A percentile compares a stretch with the other conserved stretches of the same genome.
Conservation (phyloP, 2,113 vertebrate genomes). For the Pantherophis guttatus region DNA sequence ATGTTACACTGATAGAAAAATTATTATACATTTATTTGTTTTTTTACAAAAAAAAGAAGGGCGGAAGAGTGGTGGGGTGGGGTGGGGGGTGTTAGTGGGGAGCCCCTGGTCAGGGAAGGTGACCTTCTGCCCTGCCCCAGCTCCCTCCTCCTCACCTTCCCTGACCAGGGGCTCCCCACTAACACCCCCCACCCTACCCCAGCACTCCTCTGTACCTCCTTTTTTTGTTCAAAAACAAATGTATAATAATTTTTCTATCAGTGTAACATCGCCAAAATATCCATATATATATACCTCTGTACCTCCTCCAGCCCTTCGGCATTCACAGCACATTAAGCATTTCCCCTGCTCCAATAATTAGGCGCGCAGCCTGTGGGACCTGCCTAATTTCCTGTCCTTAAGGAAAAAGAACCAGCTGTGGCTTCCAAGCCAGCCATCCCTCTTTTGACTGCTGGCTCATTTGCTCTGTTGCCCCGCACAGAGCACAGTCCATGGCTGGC, state of each 20-base stretch:
- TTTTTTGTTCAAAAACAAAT: no score
- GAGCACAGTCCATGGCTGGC: not conserved
- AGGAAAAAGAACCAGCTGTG: constrained; percentile 78
- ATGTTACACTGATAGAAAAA: no score
- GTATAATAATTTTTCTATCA: no score
- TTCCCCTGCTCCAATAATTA: constrained; percentile 85
- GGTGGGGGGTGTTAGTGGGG: no score
- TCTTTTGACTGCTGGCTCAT: constrained; percentile 75
- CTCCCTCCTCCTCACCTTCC: no score
- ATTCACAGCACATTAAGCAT: constrained; percentile 85
- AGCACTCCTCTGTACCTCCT: constrained; percentile 42
- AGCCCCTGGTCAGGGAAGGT: no score
- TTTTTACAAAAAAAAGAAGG: no score
- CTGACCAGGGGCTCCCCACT: not conserved
- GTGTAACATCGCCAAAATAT: no score
- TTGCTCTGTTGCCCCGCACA: not conserved
- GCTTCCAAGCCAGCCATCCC: constrained; percentile 71
- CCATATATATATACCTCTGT: no score
- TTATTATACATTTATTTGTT: no score
- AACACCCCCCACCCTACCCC: not conserved
- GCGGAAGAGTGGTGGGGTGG: no score
- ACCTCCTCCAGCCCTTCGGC: constrained; percentile 64
- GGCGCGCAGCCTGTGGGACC: constrained; percentile 74
- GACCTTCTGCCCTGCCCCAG: no score
- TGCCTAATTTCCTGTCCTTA: constrained; percentile 81